These are phyloP conservation scores for Scleropages formosus DNA, from an alignment of 2,797 vertebrate species.

Conservation along the genomic window DNA sequence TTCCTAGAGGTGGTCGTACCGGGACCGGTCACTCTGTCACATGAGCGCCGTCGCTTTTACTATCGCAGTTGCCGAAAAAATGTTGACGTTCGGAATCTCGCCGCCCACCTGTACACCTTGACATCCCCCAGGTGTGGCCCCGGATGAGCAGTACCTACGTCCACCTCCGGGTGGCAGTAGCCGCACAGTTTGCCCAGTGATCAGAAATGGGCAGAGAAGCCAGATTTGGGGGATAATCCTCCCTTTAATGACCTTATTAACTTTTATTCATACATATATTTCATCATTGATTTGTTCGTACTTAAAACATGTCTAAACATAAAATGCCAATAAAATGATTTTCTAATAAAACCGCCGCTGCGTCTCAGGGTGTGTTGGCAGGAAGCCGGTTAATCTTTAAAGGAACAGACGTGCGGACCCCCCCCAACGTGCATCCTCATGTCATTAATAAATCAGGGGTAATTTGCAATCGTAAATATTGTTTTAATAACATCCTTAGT, in stretches of 20 bases:
- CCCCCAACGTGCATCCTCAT: slow-evolving; percentile 9
- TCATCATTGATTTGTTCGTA: slow-evolving; percentile 47
- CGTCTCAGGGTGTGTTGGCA: not conserved
- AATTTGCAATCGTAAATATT: slow-evolving; percentile 11
- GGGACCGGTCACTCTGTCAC: no score
- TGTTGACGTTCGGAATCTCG: no score
- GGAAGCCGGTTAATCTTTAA: not conserved
- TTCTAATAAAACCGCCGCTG: not conserved
- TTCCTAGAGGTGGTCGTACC: no score
- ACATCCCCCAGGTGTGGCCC: no score
- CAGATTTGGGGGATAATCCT: slow-evolving; percentile 59
- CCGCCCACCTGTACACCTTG: no score
- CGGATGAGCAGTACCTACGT: slow-evolving; percentile 31
- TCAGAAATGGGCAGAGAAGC: slow-evolving; percentile 49
- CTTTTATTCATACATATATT: slow-evolving; percentile 51
- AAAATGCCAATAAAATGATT: slow-evolving; percentile 25
- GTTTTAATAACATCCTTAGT: not conserved
- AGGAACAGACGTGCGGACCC: slow-evolving; percentile 1
- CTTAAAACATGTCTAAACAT: slow-evolving; percentile 35
- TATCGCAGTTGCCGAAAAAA: no score
- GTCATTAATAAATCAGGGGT: slow-evolving; percentile 17
- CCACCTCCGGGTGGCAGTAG: slow-evolving; percentile 60
- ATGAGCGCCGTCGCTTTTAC: no score
- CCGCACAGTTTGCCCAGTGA: slow-evolving; percentile 38
- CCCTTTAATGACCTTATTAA: slow-evolving; percentile 55